phyloP scores from a whole-genome alignment of 2,797 vertebrate species.

The Hyperoplus lanceolatus region DNA sequence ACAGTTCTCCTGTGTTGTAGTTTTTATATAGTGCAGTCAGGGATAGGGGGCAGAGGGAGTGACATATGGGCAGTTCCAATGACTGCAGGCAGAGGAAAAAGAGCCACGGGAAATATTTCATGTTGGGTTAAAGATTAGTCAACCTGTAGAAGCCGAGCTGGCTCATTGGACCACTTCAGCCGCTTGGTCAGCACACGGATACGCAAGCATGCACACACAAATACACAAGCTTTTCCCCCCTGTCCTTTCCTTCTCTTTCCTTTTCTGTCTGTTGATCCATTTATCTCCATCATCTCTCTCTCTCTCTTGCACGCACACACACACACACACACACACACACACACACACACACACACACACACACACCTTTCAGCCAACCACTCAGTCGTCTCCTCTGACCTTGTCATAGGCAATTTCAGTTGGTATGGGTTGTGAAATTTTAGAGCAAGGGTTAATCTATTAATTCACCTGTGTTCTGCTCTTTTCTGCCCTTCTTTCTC shows the following conservation, averaged over 20 bases:
- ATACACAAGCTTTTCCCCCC: neutral
- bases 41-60: constrained; percentile 1
- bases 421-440: constrained; percentile 46
- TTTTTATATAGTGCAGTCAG: constrained; percentile 25
- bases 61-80: constrained; percentile 21
- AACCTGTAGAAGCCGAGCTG: constrained; percentile 25
- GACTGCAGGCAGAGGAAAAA: constrained; percentile 19
- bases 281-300: constrained; percentile 36
- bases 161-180: constrained; percentile 10
- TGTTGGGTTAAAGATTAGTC: constrained; percentile 54
- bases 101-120: constrained; percentile 39
- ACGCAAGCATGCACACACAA: neutral
- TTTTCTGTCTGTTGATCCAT: constrained; percentile 6
- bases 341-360: constrained; percentile 5
- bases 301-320: neutral
- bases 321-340: too few species aligned
- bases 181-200: constrained; percentile 9
- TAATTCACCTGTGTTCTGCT: constrained; percentile 53
- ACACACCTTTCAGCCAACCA: constrained; percentile 24
- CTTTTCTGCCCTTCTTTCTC: constrained; percentile 25
- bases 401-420: constrained; percentile 50
- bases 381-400: constrained; percentile 39
- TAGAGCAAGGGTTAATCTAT: constrained; percentile 61
- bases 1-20: constrained; percentile 35
- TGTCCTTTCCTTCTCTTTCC: neutral